Evolutionary conservation across 2,113 vertebrate species (phyloP), one percentile per base, ranked within the genome.

Genomic region (Eptesicus fuscus): DNA sequence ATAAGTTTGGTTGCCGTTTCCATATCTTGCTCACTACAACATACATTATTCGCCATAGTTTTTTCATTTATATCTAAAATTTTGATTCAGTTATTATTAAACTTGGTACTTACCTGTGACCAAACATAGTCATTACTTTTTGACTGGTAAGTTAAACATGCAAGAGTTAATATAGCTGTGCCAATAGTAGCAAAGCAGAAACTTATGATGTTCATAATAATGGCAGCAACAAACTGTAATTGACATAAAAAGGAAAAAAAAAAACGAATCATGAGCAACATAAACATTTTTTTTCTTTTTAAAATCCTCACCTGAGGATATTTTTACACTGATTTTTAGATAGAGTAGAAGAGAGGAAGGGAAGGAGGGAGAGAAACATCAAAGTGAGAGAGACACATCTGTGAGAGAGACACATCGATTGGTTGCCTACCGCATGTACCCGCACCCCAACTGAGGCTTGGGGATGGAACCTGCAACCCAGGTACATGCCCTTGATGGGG

Each of bases 31-130:
- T 59, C 37, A 25, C 25, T 59, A 44, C 23, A 84, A 47, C 22
- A 47, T 51, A 76, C 14, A 42, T 28, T 25, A 80, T 56, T 90
- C 44, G 80, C 7, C 23, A 32, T 10, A 51, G 32, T 9, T 77
- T 87, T 93, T 90, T 56, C 49, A 85, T 35, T 73, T 91, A 67
- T 53, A 67, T 82, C 20, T 93, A 78, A 78, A 23, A 73, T 69
- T 86, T 82, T n/a, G 40, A 77, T 56, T 25, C 16, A 83, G 71
- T 89, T 76, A 40, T 63, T 56, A 37, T 67, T 90, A 85, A 95
- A 85, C 49, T 61, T 80, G 30, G 11, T 93, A 95, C 96, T 95
- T 85, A 97, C 97, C 10, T 95, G 73, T 94, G 82, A 82, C 97
- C 96, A 96, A 53, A 18, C 1, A 16, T 93, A 94, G 2, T 44